Conservation (phyloP, 2,888 invertebrate species). For the Macaria notata region DNA sequence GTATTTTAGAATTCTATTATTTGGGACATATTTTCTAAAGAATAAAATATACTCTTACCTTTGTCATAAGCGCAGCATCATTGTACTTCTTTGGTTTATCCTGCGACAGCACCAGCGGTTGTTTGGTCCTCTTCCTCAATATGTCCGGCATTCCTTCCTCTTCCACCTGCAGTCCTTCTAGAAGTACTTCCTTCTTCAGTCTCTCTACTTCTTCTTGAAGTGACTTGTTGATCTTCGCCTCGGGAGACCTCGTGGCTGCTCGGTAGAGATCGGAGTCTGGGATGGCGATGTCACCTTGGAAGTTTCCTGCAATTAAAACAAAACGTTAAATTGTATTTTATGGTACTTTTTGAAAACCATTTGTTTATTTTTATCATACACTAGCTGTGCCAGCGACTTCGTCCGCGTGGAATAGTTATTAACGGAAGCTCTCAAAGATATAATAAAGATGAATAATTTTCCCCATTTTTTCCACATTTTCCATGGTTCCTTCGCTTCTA, state of each 20-base stretch:
- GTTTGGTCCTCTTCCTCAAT: conserved; percentile 86
- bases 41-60: conserved; percentile 46
- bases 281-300: conserved; percentile 92
- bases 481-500: too few relatives aligned
- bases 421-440: too few relatives aligned
- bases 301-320: conserved; percentile 81
- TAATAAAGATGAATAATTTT: too few relatives aligned
- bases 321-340: too few relatives aligned
- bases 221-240: conserved; percentile 84
- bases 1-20: too few relatives aligned
- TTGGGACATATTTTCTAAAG: too few relatives aligned
- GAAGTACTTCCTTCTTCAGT: conserved; percentile 90
- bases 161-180: conserved; percentile 92
- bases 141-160: conserved; percentile 91
- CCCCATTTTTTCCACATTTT: too few relatives aligned
- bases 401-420: too few relatives aligned
- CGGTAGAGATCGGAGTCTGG: conserved; percentile 81
- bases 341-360: too few relatives aligned
- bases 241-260: conserved; percentile 50
- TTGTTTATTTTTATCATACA: too few relatives aligned
- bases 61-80: conserved; percentile 68
- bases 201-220: conserved; percentile 91
- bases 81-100: conserved; percentile 77
- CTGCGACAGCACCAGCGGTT: conserved; percentile 75
- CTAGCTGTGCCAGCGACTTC: too few relatives aligned